Percentiles rank a stretch among this genome's conserved stretches.
Evolutionary conservation across 2,797 vertebrate genomes (phyloP).

Genomic region (Taeniopygia guttata): DNA sequence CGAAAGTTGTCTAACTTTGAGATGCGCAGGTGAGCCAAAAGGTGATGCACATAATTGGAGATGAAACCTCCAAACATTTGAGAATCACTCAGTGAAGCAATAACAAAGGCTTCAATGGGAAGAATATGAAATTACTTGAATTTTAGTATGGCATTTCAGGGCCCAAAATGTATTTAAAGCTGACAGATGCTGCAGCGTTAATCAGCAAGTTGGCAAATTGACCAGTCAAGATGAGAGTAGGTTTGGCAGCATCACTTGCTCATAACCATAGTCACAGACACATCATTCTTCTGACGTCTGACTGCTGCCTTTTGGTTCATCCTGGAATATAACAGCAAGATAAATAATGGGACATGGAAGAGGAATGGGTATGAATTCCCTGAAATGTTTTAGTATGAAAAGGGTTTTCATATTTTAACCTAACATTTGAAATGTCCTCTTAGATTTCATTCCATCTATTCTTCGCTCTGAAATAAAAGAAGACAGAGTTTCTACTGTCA

Average conservation of each 20-base stretch:
- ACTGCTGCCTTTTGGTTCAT: background rate
- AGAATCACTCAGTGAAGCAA: background rate
- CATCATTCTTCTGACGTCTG: background rate
- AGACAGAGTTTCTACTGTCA: slow-evolving; percentile 88
- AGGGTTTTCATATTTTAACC: background rate
- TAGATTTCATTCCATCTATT: slow-evolving; percentile 91
- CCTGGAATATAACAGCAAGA: background rate
- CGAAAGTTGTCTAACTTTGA: background rate
- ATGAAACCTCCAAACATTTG: background rate
- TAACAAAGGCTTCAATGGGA: background rate
- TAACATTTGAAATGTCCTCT: slow-evolving; percentile 49
- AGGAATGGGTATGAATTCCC: background rate
- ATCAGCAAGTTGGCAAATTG: background rate
- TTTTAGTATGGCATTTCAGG: background rate
- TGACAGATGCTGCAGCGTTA: background rate
- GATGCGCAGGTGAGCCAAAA: background rate
- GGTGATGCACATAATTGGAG: background rate
- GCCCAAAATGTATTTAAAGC: background rate
- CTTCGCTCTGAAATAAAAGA: slow-evolving; percentile 87
- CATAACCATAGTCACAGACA: background rate
- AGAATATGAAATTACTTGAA: background rate
- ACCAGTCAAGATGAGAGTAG: background rate
- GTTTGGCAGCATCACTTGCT: background rate
- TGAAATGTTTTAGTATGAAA: background rate
- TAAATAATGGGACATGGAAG: background rate